A percentile compares a stretch with the other conserved stretches of the same genome.
These are phyloP conservation scores for Drosophila diplacantha DNA, from an alignment of 2,888 invertebrate genomes.

Conservation along the genomic window DNA sequence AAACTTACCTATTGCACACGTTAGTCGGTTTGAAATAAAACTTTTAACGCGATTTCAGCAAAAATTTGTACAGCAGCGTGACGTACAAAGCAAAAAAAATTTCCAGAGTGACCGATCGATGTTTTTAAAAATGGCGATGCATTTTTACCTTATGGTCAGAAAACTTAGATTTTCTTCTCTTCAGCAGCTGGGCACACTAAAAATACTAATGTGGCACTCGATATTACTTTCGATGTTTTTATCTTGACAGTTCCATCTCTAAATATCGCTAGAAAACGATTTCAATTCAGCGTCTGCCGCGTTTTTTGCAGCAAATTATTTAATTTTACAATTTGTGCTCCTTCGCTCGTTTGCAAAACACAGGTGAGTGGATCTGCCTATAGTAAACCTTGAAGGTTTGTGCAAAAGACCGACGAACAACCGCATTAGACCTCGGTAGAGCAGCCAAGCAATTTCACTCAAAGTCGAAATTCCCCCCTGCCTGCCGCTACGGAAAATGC, in stretches of 20 bases:
- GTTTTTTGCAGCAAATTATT: slow-evolving; percentile 36
- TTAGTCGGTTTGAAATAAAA: slow-evolving; percentile 9
- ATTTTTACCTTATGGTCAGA: background rate
- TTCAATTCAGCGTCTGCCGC: slow-evolving; percentile 53
- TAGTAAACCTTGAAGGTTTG: background rate
- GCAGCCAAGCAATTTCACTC: slow-evolving; percentile 19
- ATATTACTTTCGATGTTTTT: background rate
- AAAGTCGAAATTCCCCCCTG: slow-evolving; percentile 40
- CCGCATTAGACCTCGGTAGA: background rate
- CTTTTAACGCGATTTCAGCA: slow-evolving; percentile 5
- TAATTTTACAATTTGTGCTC: slow-evolving; percentile 38
- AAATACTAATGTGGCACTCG: background rate
- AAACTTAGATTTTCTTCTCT: background rate
- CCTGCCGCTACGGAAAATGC: slow-evolving; percentile 57
- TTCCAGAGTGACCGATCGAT: slow-evolving; percentile 12
- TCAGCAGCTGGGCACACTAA: background rate
- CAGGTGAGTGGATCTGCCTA: slow-evolving; percentile 19
- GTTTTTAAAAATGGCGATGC: background rate
- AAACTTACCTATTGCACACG: slow-evolving; percentile 36
- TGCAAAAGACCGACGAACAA: background rate
- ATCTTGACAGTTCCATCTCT: background rate
- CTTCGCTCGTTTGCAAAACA: slow-evolving; percentile 15
- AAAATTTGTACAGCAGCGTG: slow-evolving; percentile 13
- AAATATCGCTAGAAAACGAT: slow-evolving; percentile 9
- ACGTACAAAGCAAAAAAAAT: slow-evolving; percentile 9